Evolutionary conservation across 2,797 vertebrate species (phyloP).

Genomic region (Takifugu rubripes): DNA sequence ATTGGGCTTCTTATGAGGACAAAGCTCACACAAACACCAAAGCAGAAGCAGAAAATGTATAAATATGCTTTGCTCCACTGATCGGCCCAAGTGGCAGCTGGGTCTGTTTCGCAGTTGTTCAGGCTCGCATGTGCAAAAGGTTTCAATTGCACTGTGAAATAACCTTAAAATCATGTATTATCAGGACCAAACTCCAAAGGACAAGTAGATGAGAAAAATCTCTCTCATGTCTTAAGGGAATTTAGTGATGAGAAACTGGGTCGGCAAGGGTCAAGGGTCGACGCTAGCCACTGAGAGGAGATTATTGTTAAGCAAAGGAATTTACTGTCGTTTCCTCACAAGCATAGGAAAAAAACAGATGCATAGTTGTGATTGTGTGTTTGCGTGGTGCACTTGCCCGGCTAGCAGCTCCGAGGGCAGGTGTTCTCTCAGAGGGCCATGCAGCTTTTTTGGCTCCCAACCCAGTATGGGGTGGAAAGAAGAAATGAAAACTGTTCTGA

Average conservation of each 20-base stretch:
- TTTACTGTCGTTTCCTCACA: conserved; percentile 19
- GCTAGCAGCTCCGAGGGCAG: conserved; percentile 52
- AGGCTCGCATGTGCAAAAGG: no score
- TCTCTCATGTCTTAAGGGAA: not conserved
- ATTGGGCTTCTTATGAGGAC: no score
- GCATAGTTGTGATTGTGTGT: conserved; percentile 17
- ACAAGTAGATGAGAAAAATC: not conserved
- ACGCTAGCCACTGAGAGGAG: conserved; percentile 16
- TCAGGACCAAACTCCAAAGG: not conserved
- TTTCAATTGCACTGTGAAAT: no score
- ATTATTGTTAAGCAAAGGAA: conserved; percentile 9
- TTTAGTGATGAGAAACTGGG: conserved; percentile 17
- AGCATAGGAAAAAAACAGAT: conserved; percentile 21
- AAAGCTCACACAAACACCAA: no score
- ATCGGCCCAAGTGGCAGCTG: no score
- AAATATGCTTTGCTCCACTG: no score
- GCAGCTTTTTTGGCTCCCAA: conserved; percentile 54
- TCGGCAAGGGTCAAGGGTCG: conserved; percentile 12
- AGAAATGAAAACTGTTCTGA: conserved; percentile 50
- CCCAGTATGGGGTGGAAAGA: conserved; percentile 56
- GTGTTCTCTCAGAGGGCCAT: conserved; percentile 71
- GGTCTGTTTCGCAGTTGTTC: no score
- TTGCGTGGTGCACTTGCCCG: conserved; percentile 25
- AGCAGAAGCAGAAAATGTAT: no score
- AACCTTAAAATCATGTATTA: not conserved